A percentile compares a stretch with the other conserved stretches of the same genome.
These are phyloP conservation scores for Hylaeus volcanicus DNA, from an alignment of 1,140 invertebrate genomes.

Conservation along the genomic window DNA sequence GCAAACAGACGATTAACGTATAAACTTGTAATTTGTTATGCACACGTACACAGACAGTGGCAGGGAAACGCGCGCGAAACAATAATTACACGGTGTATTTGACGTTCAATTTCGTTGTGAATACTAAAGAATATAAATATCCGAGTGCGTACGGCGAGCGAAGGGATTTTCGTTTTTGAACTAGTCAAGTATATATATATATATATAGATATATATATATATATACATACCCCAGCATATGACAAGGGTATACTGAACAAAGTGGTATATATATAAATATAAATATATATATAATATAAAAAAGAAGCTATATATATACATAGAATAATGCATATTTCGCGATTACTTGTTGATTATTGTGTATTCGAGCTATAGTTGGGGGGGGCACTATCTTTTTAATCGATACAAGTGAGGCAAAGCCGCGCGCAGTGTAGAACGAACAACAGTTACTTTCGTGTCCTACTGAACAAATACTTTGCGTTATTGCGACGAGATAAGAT, in stretches of 20 bases:
- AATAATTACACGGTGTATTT: neutral
- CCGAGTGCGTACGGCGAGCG: slow-evolving; percentile 39
- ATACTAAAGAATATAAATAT: neutral
- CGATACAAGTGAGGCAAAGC: slow-evolving; percentile 7
- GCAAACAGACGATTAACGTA: neutral
- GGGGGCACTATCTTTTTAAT: slow-evolving; percentile 60
- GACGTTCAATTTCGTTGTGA: neutral
- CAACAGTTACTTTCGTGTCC: neutral
- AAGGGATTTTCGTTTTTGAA: slow-evolving; percentile 62
- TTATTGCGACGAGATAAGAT: neutral
- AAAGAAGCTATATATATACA: slow-evolving; percentile 36
- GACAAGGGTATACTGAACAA: slow-evolving; percentile 50
- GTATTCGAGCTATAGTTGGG: slow-evolving; percentile 63
- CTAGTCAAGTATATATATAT: slow-evolving; percentile 69
- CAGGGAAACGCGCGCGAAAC: neutral
- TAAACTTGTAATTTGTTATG: slow-evolving; percentile 1
- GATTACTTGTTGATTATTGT: slow-evolving; percentile 67
- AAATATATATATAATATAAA: slow-evolving; percentile 41
- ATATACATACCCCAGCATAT: slow-evolving; percentile 61
- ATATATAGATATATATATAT: slow-evolving; percentile 51
- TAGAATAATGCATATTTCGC: slow-evolving; percentile 66
- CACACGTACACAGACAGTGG: neutral
- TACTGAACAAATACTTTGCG: neutral
- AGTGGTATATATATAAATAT: slow-evolving; percentile 59
- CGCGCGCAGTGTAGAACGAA: slow-evolving; percentile 1